Base-by-base conservation (phyloP, 2,797 vertebrate genomes). In the Champsocephalus esox region DNA sequence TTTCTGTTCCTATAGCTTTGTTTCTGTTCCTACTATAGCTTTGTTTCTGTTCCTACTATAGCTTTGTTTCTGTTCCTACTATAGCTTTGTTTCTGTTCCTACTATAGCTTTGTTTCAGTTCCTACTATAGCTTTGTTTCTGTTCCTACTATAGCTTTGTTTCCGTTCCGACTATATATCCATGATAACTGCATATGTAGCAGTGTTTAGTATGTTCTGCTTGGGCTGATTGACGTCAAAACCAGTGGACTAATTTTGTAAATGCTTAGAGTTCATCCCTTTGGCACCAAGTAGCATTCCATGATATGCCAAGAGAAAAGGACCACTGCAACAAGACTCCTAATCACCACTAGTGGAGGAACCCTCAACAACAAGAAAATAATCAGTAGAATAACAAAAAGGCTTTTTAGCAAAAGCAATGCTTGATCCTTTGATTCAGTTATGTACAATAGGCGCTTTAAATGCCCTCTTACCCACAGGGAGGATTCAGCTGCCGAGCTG, bases 401-500 rank as follows among this genome's bases (percentile, higher is more conserved):
- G 82, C 90, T 89, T 90, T 92, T 81, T 88, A 92, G 89, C 90
- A 90, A 93, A 92, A 88, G 83, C 84, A 82, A 88, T 85, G 88
- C 92, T 94, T 93, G 90, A 93, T 92, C 90, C 91, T 90, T 86
- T 90, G 85, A 94, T 92, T 93, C 88, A 90, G 79, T 76, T 45
- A 81, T 77, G 74, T 80, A 92, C 88, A 94, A 94, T 92, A 72
- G 94, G 88, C 70, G 89, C 93, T 94, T 93, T 82, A 94, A 91
- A 93, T 91, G 89, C 87, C 92, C 94, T 93, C 92, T 94, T 91
- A 93, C 81, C 81, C 90, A 89, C 62, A 44, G 80, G 87, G 84
- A 92, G 90, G 90, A 92, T 94, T 94, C 93, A 95, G 94, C 93
- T 93, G 93, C 91, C 49, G 81, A 77, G 84, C 86, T 85, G 81